Evolutionary conservation across 2,797 vertebrate species (phyloP).

Genomic region (Mus spretus): DNA sequence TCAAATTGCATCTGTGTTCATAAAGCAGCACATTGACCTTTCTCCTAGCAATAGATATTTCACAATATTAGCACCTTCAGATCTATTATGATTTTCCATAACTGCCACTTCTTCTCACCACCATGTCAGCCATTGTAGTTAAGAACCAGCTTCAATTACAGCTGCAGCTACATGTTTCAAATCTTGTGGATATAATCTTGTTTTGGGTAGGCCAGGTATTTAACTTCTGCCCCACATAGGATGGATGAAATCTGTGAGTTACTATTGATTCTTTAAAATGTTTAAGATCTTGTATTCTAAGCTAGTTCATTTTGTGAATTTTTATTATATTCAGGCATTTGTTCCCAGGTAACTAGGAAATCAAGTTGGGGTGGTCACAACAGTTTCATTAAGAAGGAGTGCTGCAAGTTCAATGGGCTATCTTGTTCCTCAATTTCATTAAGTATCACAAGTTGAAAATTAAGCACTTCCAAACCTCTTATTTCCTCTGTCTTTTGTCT

Average conservation of each 20-base stretch:
- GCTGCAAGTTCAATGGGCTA: not conserved
- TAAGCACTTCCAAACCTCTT: not conserved
- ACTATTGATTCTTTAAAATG: not conserved
- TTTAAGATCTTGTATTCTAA: not conserved
- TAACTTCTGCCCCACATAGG: not conserved
- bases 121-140: not conserved
- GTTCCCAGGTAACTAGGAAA: not conserved
- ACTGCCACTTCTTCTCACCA: not conserved
- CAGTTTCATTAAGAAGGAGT: not conserved
- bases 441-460: not conserved
- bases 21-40: not conserved
- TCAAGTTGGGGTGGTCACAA: not conserved
- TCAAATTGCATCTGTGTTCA: not conserved
- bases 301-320: not conserved
- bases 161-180: not conserved
- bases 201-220: not conserved
- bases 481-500: not conserved
- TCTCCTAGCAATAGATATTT: not conserved
- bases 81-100: not conserved
- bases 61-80: not conserved
- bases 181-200: not conserved
- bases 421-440: not conserved
- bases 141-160: not conserved
- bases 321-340: not conserved
- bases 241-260: not conserved